These are phyloP conservation scores for Trogon surrucura DNA, from an alignment of 2,113 vertebrate genomes.

Conservation along the genomic window DNA sequence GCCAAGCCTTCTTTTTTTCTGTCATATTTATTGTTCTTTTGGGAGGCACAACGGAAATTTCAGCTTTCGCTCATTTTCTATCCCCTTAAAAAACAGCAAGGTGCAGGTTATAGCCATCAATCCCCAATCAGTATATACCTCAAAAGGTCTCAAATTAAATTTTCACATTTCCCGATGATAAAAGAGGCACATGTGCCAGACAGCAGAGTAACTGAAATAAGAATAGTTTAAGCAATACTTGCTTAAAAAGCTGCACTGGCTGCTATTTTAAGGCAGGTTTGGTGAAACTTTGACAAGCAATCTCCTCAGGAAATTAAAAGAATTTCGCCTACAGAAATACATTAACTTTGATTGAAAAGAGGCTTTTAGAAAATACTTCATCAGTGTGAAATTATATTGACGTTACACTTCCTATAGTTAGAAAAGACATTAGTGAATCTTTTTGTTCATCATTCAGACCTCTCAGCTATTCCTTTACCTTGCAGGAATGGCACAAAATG, in stretches of 20 bases:
- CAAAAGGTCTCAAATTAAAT: not conserved
- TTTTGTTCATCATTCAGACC: not conserved
- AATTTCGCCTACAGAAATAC: constrained; percentile 17
- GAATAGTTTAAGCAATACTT: not conserved
- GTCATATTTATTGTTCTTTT: constrained; percentile 42
- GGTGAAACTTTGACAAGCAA: not conserved
- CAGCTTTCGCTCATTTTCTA: not conserved
- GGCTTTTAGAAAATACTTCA: not conserved
- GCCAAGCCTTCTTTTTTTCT: not conserved
- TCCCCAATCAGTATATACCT: not conserved
- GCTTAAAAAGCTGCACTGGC: not conserved
- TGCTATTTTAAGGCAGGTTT: constrained; percentile 58
- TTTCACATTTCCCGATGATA: not conserved
- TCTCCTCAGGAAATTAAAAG: constrained; percentile 19
- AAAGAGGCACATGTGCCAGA: not conserved
- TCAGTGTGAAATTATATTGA: not conserved
- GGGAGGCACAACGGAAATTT: constrained; percentile 7
- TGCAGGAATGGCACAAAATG: not conserved
- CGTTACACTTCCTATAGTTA: not conserved
- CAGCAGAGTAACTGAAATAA: not conserved
- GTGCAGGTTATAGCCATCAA: not conserved
- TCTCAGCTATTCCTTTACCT: not conserved
- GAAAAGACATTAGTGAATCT: not conserved
- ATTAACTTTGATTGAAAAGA: not conserved
- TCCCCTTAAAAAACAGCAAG: not conserved